Evolutionary conservation across 2,113 vertebrate genomes (phyloP), one percentile per base, ranked within the genome.

Genomic region (Hemichromis elongatus): DNA sequence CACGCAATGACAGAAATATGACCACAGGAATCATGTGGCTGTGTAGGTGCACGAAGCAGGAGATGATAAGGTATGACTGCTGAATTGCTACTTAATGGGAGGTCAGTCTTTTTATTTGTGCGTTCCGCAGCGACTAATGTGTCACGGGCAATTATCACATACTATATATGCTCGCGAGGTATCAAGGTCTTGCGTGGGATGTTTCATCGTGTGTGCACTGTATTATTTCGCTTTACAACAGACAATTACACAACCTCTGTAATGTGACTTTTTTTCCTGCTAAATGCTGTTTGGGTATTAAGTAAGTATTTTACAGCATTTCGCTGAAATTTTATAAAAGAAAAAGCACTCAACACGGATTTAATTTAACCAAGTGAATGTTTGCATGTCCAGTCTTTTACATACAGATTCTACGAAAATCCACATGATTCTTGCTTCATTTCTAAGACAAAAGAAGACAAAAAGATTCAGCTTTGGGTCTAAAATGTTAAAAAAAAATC

Each of bases 91-190:
- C 59, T 86, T 84, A 89, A 91, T 89, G 81, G 73, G 81, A 81
- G 82, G 87, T 82, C 88, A 84, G 80, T 50, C 78, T 73, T 90
- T 92, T 88, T 37, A 86, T 78, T 82, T 89, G 63, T 33, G 26
- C 45, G 33, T 89, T 91, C 66, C 81, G 77, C 68, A 80, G 79
- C 68, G 28, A 52, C 81, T 81, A 89, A 89, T 89, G 85, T 86
- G 85, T 90, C 83, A 86, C 50, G 53, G 81, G 53, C 57, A 88
- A 85, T 93, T 92, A 93, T 92, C 52, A 84, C 45, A 86, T 59
- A 73, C 30, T 85, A 73, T 82, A 33, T 85, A 59, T 83, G 79
- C 77, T 88, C 52, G 21, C n/a, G 59, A 86, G 87, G 84, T 77
- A 82, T 47, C 26, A 33, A 66, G 80, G 75, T 30, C 79, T 52